Base-by-base conservation (phyloP, 2,113 vertebrate species). In the Plotosus lineatus region DNA sequence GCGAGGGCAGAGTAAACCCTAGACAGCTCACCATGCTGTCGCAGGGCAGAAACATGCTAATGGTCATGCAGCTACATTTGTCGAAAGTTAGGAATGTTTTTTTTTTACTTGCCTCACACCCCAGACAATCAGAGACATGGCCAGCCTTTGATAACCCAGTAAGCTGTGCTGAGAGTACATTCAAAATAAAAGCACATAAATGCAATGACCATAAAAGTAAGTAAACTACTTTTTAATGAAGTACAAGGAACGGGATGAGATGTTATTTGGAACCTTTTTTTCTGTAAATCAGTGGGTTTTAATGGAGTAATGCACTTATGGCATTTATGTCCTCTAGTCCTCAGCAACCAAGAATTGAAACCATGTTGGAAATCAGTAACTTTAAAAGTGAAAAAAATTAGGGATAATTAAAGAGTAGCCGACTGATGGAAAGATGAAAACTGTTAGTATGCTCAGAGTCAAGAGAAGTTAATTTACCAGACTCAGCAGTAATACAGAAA, bases 401-500 rank as follows among this genome's bases (percentile, higher is more conserved):
- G 23, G 21, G 23, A 66, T 66, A 66, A 66, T 26, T 12, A 65
- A 42, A 68, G 9, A 65, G 23, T 19, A 23, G 19, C 61, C 38
- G 33, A 65, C 17, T 65, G n/a, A n/a, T 65, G 0, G 33, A 68
- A 42, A 68, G 3, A 38, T 65, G 2, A n/a, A 68, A 68, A 11
- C 23, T 50, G n/a, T 31, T 72, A 8, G 7, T 31, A 48, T 50
- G 68, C 12, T 46, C 15, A 69, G 23, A 5, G 23, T 26, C 1
- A 4, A 38, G 19, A 0, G 10, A 3, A 68, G 23, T 15, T 46
- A n/a, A 69, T 28, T n/a, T 69, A 44, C 5, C 4, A 69, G 38
- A n/a, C 65, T 69, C 66, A 69, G 40, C 40, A 69, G 66, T 40
- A 69, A 69, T 12, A 69, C 3, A 68, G 38, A 44, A 68, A 2